Evolutionary conservation across 2,113 vertebrate genomes (phyloP).

Genomic region (Talpa occidentalis): DNA sequence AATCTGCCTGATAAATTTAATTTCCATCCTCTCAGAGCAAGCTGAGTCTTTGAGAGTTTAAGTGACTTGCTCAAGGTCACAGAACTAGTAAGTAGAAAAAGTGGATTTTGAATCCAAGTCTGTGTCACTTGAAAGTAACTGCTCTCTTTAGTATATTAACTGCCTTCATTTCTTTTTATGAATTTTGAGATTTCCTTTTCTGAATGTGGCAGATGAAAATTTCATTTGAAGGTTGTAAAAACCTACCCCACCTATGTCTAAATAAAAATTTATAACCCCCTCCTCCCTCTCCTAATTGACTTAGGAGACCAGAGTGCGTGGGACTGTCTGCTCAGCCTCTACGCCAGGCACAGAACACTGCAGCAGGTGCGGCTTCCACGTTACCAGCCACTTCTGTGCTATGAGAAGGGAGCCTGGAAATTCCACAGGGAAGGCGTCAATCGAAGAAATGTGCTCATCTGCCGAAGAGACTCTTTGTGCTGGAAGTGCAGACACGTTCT

Average conservation of each 20-base stretch:
- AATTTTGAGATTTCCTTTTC: background rate
- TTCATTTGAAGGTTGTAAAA: background rate
- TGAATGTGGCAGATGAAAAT: background rate
- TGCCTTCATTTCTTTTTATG: background rate
- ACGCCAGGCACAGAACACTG: conserved; percentile 87
- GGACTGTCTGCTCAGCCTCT: conserved; percentile 89
- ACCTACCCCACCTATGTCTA: background rate
- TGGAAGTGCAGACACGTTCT: conserved; percentile 83
- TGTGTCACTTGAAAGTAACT: background rate
- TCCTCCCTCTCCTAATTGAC: background rate
- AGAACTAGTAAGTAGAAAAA: background rate
- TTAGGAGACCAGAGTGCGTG: conserved; percentile 86
- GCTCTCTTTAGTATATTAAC: background rate
- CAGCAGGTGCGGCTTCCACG: conserved; percentile 91
- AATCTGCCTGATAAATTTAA: background rate
- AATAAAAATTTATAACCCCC: background rate
- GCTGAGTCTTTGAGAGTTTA: background rate
- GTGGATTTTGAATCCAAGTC: background rate
- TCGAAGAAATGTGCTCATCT: conserved; percentile 83
- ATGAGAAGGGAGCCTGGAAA: conserved; percentile 79
- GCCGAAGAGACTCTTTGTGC: conserved; percentile 89
- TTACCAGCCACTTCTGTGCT: conserved; percentile 85
- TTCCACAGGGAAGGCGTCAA: conserved; percentile 1
- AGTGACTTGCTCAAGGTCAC: background rate
- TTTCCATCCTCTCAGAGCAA: background rate